phyloP scores from a whole-genome alignment of 2,113 vertebrate genomes.

The Trematocara stigmaticum region DNA sequence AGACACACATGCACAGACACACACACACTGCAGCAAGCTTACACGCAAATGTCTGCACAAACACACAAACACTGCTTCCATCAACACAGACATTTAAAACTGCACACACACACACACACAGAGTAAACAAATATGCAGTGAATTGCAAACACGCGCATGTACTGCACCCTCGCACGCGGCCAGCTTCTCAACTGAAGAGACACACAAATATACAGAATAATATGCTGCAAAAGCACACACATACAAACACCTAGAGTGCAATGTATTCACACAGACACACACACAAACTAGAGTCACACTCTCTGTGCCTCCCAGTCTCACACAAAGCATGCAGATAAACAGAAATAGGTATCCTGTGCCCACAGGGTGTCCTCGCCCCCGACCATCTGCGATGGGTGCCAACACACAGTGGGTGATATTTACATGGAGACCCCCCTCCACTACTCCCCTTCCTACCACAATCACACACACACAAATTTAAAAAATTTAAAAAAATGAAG shows the following conservation, averaged over 20 bases:
- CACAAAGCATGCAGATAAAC: conserved; percentile 48
- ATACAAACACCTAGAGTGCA: neutral
- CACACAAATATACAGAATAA: neutral
- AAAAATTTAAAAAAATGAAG: neutral
- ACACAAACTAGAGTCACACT: conserved; percentile 14
- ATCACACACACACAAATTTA: neutral
- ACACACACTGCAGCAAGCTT: neutral
- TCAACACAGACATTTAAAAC: neutral
- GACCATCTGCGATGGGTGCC: conserved; percentile 72
- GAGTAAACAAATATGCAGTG: neutral
- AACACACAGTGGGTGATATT: conserved; percentile 70
- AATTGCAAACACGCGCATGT: neutral
- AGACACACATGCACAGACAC: conserved; percentile 2
- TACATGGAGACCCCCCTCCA: conserved; percentile 41
- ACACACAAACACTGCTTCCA: neutral
- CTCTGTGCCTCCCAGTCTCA: conserved; percentile 28
- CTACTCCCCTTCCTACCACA: neutral
- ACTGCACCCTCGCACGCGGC: neutral
- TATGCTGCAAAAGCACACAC: neutral
- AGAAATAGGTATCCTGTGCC: conserved; percentile 67
- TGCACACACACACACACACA: neutral
- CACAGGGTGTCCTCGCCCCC: conserved; percentile 67
- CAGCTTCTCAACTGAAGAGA: neutral
- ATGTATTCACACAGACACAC: neutral
- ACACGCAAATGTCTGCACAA: neutral